Percentiles rank a stretch among this genome's conserved stretches.
phyloP scores from a whole-genome alignment of 2,888 invertebrate species.

The Yponomeuta malinellus region DNA sequence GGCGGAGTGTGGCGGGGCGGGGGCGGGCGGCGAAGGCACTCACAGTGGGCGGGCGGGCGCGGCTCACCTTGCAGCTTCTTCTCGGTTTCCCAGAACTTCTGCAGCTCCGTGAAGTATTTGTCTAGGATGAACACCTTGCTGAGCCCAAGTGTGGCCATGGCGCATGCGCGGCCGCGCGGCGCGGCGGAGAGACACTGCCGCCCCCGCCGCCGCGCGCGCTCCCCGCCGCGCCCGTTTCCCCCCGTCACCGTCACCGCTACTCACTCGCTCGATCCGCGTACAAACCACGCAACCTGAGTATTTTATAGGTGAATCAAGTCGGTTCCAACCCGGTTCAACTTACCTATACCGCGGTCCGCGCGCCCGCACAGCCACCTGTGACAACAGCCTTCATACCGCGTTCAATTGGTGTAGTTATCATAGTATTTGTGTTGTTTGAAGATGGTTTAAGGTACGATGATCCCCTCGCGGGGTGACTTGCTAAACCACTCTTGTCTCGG shows the following conservation, averaged over 20 bases:
- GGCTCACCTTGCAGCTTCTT: constrained; percentile 94
- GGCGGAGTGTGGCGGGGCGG: background rate
- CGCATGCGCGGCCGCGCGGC: constrained; percentile 58
- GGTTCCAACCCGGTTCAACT: too few species aligned
- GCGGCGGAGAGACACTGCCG: constrained; percentile 37
- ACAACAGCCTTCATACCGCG: background rate
- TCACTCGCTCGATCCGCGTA: too few species aligned
- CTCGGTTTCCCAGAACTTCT: constrained; percentile 97
- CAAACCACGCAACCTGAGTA: too few species aligned
- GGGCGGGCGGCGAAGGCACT: constrained; percentile 18
- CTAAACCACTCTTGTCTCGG: background rate
- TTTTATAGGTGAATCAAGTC: too few species aligned
- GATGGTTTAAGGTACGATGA: background rate
- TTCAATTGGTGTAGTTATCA: background rate
- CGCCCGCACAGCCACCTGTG: constrained; percentile 18
- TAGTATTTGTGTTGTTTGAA: background rate
- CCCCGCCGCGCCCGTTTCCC: background rate
- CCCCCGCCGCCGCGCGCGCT: constrained; percentile 21
- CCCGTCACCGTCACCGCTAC: too few species aligned
- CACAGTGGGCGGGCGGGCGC: constrained; percentile 16
- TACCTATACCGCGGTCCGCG: too few species aligned
- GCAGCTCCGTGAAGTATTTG: constrained; percentile 97
- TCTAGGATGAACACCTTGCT: constrained; percentile 98
- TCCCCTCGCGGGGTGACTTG: background rate
- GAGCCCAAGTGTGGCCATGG: constrained; percentile 96